These are phyloP conservation scores for Pterois miles DNA, from an alignment of 2,797 vertebrate genomes.

Conservation along the genomic window DNA sequence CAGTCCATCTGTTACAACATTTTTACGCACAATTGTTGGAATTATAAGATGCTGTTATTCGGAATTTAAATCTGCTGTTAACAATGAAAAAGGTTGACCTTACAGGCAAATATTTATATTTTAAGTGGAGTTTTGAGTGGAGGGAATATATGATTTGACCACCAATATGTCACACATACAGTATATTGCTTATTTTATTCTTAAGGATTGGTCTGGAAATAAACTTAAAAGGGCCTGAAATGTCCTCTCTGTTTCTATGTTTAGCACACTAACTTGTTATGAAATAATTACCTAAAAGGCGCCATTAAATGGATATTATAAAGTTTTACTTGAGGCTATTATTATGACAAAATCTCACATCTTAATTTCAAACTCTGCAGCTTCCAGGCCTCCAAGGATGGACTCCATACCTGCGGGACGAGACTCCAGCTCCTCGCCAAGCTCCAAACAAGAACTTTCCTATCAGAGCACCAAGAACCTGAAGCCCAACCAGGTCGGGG, in stretches of 20 bases:
- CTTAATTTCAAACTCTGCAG: constrained; percentile 41
- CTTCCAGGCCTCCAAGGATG: constrained; percentile 87
- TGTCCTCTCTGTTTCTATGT: neutral
- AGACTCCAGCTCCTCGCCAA: constrained; percentile 92
- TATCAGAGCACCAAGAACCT: constrained; percentile 87
- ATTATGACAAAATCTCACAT: neutral
- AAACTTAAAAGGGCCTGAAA: neutral
- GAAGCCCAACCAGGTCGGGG: constrained; percentile 96
- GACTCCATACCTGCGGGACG: constrained; percentile 92
- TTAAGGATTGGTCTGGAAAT: neutral
- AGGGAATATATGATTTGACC: neutral
- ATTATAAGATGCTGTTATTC: neutral
- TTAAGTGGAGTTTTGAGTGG: neutral
- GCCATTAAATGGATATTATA: neutral
- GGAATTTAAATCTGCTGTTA: neutral
- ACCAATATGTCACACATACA: no score
- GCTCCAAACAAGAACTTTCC: constrained; percentile 92
- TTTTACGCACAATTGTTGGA: neutral
- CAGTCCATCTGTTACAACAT: no score
- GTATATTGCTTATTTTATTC: neutral
- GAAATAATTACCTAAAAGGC: neutral
- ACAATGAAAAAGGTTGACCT: neutral
- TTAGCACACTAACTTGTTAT: neutral
- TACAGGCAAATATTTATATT: neutral
- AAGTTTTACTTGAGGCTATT: neutral